These are phyloP conservation scores for Battus philenor DNA, from an alignment of 1,140 invertebrate species.

Conservation along the genomic window DNA sequence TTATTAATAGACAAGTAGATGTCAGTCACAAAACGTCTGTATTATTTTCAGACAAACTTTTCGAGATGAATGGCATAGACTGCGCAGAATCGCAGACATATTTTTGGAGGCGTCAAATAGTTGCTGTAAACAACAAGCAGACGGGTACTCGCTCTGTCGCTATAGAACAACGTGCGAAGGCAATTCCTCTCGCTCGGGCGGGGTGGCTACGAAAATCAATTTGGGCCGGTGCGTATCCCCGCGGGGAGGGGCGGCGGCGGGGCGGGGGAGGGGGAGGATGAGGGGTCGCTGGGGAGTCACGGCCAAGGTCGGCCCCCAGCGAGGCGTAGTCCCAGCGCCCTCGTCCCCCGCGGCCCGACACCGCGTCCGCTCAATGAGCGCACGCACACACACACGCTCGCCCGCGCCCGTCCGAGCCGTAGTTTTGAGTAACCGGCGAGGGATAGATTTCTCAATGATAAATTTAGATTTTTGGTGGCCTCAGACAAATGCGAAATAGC, in stretches of 20 bases:
- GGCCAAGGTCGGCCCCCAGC: conserved; percentile 48
- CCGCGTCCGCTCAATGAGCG: conserved; percentile 29
- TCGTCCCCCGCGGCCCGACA: conserved; percentile 18
- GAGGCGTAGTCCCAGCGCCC: conserved; percentile 18
- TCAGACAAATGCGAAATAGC: not conserved
- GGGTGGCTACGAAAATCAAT: conserved; percentile 44
- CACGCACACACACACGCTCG: conserved; percentile 26
- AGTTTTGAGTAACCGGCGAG: not conserved
- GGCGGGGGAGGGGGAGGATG: no score
- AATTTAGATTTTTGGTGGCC: not conserved
- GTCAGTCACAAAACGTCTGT: no score
- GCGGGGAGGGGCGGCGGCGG: conserved; percentile 15
- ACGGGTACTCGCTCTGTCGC: not conserved
- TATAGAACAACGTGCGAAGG: not conserved
- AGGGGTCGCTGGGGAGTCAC: conserved; percentile 44
- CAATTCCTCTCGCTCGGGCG: conserved; percentile 3
- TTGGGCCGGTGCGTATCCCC: conserved; percentile 35
- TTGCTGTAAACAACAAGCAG: no score
- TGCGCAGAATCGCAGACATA: no score
- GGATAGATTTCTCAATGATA: conserved; percentile 20
- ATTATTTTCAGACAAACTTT: no score
- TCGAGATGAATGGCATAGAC: no score
- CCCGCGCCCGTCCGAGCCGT: conserved; percentile 3
- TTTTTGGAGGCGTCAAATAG: no score
- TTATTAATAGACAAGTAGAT: no score